Percentiles rank a stretch among this genome's conserved stretches.
Conservation (phyloP, 1,140 invertebrate genomes). For the Monochamus saltuarius region DNA sequence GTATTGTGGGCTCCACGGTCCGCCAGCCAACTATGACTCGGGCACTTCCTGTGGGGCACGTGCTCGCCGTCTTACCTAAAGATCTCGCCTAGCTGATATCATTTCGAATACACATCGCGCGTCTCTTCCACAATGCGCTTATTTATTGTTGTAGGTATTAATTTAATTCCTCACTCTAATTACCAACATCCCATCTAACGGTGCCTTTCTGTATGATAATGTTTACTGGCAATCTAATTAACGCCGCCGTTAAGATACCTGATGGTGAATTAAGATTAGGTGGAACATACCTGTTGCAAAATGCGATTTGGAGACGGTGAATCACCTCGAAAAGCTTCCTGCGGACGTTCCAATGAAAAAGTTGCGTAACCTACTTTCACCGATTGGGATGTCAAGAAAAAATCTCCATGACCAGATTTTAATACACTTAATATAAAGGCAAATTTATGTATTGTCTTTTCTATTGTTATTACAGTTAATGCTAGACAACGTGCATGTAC, state of each 20-base stretch:
- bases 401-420: no score
- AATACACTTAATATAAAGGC: no score
- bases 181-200: conserved; percentile 13
- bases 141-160: background rate
- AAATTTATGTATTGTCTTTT: no score
- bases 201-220: conserved; percentile 15
- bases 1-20: conserved; percentile 47
- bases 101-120: conserved; percentile 10
- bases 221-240: conserved; percentile 9
- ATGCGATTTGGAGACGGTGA: conserved; percentile 11
- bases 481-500: no score
- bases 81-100: conserved; percentile 15
- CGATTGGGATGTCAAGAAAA: no score
- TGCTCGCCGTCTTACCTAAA: conserved; percentile 42
- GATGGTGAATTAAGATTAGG: background rate
- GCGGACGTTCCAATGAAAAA: no score
- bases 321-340: no score
- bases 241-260: background rate
- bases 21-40: conserved; percentile 46
- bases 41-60: conserved; percentile 48
- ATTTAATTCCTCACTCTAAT: conserved; percentile 15
- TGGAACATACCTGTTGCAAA: conserved; percentile 6
- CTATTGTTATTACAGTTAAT: no score
- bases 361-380: no score
- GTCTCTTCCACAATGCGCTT: background rate